Conservation (phyloP, 2,888 invertebrate species). For the Cataglyphis altisquamis region DNA sequence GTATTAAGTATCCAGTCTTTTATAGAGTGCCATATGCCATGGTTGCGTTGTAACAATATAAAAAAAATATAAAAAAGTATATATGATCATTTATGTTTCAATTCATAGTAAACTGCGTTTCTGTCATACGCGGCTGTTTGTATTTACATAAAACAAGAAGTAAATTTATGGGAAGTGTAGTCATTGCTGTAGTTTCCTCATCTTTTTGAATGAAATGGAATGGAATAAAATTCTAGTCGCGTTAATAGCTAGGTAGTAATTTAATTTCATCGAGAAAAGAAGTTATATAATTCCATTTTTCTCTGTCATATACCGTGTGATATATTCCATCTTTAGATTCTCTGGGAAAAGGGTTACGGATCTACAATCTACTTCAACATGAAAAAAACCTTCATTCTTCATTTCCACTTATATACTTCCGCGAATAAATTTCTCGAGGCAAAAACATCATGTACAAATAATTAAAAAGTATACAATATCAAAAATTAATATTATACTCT, state of each 20-base stretch:
- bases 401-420: background rate
- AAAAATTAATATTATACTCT: background rate
- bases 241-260: conserved; percentile 62
- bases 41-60: background rate
- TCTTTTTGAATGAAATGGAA: conserved; percentile 22
- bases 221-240: conserved; percentile 57
- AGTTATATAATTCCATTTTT: conserved; percentile 59
- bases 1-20: conserved; percentile 21
- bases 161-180: background rate
- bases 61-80: background rate
- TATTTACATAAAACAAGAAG: conserved; percentile 3
- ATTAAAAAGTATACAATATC: background rate
- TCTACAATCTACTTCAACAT: conserved; percentile 19
- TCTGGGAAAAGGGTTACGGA: background rate
- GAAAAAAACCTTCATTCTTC: background rate
- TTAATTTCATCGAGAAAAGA: conserved; percentile 60
- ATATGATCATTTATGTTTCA: background rate
- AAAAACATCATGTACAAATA: conserved; percentile 5
- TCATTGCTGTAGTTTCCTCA: background rate
- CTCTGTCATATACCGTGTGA: conserved; percentile 33
- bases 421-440: conserved; percentile 8
- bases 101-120: background rate
- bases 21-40: background rate
- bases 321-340: conserved; percentile 22
- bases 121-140: background rate